Evolutionary conservation across 2,113 vertebrate species (phyloP), one percentile per base, ranked within the genome.

Genomic region (Nipponia nippon): DNA sequence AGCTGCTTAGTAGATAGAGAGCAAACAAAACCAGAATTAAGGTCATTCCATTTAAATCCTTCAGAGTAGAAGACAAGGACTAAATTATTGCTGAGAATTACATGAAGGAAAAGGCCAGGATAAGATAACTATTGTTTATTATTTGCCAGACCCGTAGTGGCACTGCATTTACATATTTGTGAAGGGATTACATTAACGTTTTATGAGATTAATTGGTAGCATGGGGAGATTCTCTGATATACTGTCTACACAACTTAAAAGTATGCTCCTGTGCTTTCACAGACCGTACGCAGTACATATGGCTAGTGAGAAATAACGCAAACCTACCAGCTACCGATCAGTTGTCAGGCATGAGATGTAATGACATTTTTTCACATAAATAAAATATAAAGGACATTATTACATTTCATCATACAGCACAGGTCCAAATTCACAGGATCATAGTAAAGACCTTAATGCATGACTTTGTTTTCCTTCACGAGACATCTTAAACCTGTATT

Each of bases 21-120:
- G 97, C 98, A 98, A 98, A 98, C 98, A 98, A 98, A 98, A 97
- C 72, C 77, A 98, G 98, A 98, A 98, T 98, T 98, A 98, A 98
- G 97, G 97, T 98, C 98, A 98, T 98, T 98, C 97, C 97, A 97
- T 98, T 98, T 98, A 98, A 98, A 98, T 98, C 98, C 97, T 98
- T 97, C 95, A 97, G 96, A 97, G 92, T 97, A 96, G 97, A 97
- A 98, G 96, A 95, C 96, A 97, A 98, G 95, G 92, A 96, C 97
- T 98, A 98, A 98, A 97, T 98, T 98, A 98, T 98, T 97, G 91
- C 93, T 94, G 82, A 98, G 96, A 97, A 97, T 97, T 97, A 96
- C 75, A 92, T 52, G 95, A 93, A 96, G 86, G 73, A 95, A 94
- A 98, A 97, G 93, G 90, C 93, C 91, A 90, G 94, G 95, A 91